These are phyloP conservation scores for Mythimna pallens DNA, from an alignment of 2,888 invertebrate genomes.

Conservation along the genomic window DNA sequence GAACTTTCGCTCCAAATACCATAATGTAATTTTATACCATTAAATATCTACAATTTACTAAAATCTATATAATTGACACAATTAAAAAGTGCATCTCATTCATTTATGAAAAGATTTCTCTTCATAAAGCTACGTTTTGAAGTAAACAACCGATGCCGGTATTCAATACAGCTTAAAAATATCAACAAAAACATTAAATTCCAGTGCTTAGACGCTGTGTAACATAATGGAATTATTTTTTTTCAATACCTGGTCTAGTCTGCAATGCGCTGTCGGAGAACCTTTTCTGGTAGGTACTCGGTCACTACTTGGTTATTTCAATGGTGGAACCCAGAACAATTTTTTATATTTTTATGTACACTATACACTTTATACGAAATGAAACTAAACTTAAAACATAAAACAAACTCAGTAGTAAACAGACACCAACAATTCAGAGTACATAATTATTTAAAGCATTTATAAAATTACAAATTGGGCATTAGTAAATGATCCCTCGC, in stretches of 20 bases:
- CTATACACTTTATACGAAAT: constrained; percentile 51
- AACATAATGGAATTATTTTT: constrained; percentile 19
- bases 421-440: constrained; percentile 52
- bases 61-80: constrained; percentile 1
- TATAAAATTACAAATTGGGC: constrained; percentile 75
- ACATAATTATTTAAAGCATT: constrained; percentile 65
- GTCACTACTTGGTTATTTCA: constrained; percentile 83
- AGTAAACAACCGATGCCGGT: constrained; percentile 82
- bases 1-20: constrained; percentile 54
- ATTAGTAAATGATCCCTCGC: constrained; percentile 75
- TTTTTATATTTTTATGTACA: constrained; percentile 63
- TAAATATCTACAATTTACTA: constrained; percentile 5
- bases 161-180: constrained; percentile 46
- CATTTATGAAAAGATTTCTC: constrained; percentile 17
- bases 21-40: constrained; percentile 11
- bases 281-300: constrained; percentile 79
- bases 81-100: constrained; percentile 38
- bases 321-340: constrained; percentile 78
- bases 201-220: neutral
- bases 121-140: constrained; percentile 18
- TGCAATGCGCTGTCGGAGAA: constrained; percentile 74
- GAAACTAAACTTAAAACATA: constrained; percentile 50
- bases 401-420: constrained; percentile 53
- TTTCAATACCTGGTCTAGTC: constrained; percentile 67
- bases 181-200: constrained; percentile 56